Conservation (phyloP, 2,888 invertebrate species). For the Drosophila ustulata region DNA sequence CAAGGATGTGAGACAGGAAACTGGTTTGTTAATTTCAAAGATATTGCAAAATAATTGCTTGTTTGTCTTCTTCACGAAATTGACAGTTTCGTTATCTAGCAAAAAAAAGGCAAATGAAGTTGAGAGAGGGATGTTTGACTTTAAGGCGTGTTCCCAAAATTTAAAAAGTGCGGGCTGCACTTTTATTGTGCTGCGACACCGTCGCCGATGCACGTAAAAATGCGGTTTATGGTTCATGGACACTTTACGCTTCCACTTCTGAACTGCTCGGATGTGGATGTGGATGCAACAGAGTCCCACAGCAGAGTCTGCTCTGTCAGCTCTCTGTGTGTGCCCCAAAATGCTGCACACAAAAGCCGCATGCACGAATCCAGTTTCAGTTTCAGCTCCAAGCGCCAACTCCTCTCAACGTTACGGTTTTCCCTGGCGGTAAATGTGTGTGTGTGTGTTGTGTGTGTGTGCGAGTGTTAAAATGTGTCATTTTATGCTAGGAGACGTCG, state of each 20-base stretch:
- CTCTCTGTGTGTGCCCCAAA: conserved; percentile 23
- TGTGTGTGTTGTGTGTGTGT: conserved; percentile 17
- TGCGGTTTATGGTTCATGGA: conserved; percentile 73
- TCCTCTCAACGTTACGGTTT: conserved; percentile 17
- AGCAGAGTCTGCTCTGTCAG: conserved; percentile 16
- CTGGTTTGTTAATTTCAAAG: conserved; percentile 55
- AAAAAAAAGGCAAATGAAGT: neutral
- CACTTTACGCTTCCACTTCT: conserved; percentile 37
- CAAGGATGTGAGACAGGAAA: conserved; percentile 18
- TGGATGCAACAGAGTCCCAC: conserved; percentile 1
- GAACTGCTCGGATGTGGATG: conserved; percentile 19
- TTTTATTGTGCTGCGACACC: conserved; percentile 42
- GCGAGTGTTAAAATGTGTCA: conserved; percentile 78
- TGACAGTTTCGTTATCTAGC: conserved; percentile 29
- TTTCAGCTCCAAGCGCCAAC: conserved; percentile 11
- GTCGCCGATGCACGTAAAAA: conserved; percentile 63
- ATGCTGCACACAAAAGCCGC: conserved; percentile 42
- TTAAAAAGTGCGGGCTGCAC: conserved; percentile 35
- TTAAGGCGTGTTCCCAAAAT: conserved; percentile 28
- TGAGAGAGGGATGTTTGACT: conserved; percentile 1
- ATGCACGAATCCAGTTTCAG: conserved; percentile 40
- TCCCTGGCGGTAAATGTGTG: neutral
- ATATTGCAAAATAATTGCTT: conserved; percentile 66
- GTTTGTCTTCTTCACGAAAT: conserved; percentile 36
- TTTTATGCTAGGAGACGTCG: conserved; percentile 63